Percentiles rank a stretch among this genome's conserved stretches.
Evolutionary conservation across 1,140 invertebrate genomes (phyloP).

Genomic region (Ceratitis capitata): DNA sequence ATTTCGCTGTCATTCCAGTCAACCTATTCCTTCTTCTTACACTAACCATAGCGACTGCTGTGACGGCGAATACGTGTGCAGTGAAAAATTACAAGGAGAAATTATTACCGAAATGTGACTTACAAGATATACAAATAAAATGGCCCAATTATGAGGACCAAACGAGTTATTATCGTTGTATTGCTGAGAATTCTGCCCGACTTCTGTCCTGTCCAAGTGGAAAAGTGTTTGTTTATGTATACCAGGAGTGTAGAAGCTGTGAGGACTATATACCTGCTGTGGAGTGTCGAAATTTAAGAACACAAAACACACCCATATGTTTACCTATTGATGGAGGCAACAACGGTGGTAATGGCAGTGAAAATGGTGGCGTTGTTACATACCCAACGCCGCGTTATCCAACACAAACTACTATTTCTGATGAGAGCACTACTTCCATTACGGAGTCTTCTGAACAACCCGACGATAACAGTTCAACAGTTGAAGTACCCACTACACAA

Average conservation of each 20-base stretch:
- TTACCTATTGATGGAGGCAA: neutral
- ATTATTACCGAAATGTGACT: neutral
- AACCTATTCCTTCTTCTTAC: neutral
- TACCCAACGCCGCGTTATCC: neutral
- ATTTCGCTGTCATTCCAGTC: neutral
- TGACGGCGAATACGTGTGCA: neutral
- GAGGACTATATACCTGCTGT: neutral
- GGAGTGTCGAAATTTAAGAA: neutral
- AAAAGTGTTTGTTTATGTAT: slow-evolving; percentile 25
- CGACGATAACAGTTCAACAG: neutral
- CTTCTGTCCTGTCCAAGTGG: neutral
- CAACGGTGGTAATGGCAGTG: neutral
- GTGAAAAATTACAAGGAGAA: neutral
- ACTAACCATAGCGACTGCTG: neutral
- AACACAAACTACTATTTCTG: neutral
- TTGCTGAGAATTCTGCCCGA: neutral
- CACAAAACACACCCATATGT: neutral
- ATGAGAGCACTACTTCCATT: slow-evolving; percentile 4
- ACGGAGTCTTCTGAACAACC: neutral
- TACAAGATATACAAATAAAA: neutral
- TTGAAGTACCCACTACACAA: neutral
- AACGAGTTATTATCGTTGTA: neutral
- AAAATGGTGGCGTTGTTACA: neutral
- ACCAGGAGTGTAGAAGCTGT: neutral
- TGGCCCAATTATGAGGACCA: slow-evolving; percentile 40